Evolutionary conservation across 37 sponge, comb jelly and placozoan species (phyloP), one percentile per base, ranked within the genome.

Genomic region (Agelas oroides): DNA sequence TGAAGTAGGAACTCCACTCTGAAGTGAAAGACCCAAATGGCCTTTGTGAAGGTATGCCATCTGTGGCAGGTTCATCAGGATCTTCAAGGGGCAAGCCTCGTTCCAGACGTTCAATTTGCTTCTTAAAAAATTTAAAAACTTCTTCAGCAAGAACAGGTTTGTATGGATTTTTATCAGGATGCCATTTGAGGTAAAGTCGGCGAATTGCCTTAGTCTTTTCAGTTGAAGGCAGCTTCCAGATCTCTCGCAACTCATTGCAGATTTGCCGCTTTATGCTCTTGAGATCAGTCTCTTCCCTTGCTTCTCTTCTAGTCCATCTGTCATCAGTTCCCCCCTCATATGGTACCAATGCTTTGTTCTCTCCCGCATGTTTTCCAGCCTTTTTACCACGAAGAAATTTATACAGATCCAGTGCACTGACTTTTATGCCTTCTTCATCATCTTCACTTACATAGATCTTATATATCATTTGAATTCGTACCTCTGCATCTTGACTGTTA

Each of bases 161-260:
- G 5, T 80, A 55, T 21, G 58, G 76, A 28, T 88, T 88, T 39
- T 79, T 84, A 65, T 84, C 90, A n/a, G 90, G 85, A 73, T 90
- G 90, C 64, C 75, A 84, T 58, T 73, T 78, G 25, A 84, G 75
- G 53, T 79, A 90, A 56, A 90, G 23, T 17, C 90, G 84, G 1
- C 34, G 33, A 24, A 90, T 30, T 20, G 90, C 85, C 56, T 55
- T 73, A 19, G 23, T 71, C 6, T 53, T 60, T 6, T 82, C 73
- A 16, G 72, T 55, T 37, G 38, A 20, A 8, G 37, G 27, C 2
- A 88, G 78, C 5, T 28, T 55, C 90, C 90, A 89, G 28, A 84
- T 73, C 46, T 78, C 85, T 46, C 79, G 41, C 23, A 84, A 53
- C 32, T 78, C 77, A 40, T 72, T 24, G 33, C 36, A 3, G 6